phyloP scores from a whole-genome alignment of 2,888 invertebrate genomes.

The Amaurobius ferox region DNA sequence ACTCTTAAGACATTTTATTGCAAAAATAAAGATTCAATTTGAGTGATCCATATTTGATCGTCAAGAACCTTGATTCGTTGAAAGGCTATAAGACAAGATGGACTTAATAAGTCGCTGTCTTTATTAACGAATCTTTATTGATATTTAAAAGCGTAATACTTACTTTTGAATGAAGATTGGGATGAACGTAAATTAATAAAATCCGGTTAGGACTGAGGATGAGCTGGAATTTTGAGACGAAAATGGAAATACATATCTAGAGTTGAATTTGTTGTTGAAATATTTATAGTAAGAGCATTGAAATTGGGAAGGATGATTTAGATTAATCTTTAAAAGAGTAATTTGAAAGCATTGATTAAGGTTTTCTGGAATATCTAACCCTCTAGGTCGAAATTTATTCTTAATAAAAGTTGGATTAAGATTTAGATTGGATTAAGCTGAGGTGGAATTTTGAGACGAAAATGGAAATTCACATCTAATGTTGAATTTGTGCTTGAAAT shows the following conservation, averaged over 20 bases:
- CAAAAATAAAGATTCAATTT: constrained; percentile 65
- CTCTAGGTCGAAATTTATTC: no score
- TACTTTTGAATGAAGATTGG: background rate
- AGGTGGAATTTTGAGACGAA: constrained; percentile 28
- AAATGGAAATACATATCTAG: constrained; percentile 50
- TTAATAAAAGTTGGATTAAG: no score
- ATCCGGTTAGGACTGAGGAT: constrained; percentile 53
- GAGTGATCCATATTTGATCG: constrained; percentile 63
- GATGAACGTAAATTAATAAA: constrained; percentile 68
- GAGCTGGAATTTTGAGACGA: constrained; percentile 28
- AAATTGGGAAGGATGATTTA: no score
- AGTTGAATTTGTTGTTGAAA: constrained; percentile 21
- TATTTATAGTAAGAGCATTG: background rate
- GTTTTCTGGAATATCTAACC: background rate
- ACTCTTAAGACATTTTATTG: no score
- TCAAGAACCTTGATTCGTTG: constrained; percentile 28
- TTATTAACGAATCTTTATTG: constrained; percentile 70
- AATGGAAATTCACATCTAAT: constrained; percentile 47
- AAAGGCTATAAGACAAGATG: constrained; percentile 29
- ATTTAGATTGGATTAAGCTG: constrained; percentile 55
- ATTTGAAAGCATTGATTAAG: background rate
- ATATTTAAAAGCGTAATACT: constrained; percentile 66
- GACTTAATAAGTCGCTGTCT: constrained; percentile 42
- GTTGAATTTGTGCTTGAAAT: constrained; percentile 29
- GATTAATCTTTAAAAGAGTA: no score